Evolutionary conservation across 1,140 invertebrate species (phyloP).

Genomic region (Thalassaphorura encarpata): DNA sequence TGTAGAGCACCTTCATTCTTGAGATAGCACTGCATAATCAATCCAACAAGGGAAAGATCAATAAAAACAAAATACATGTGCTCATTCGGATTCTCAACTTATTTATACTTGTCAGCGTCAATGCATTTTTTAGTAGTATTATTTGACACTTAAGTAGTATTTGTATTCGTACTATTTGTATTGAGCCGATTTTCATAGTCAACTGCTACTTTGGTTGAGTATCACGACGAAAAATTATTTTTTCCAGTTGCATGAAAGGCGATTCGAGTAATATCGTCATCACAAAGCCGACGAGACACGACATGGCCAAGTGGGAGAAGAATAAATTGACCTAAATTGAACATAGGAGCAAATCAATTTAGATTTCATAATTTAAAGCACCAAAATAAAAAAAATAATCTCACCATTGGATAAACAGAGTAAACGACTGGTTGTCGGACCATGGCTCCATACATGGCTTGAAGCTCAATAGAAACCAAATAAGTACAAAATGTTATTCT

Average conservation of each 20-base stretch:
- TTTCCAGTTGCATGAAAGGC: slow-evolving; percentile 21
- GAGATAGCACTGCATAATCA: no score
- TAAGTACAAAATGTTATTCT: slow-evolving; percentile 45
- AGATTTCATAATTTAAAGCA: background rate
- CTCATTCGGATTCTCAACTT: no score
- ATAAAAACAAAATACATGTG: no score
- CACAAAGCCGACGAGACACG: background rate
- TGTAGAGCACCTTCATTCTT: no score
- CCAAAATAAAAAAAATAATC: background rate
- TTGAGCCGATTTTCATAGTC: no score
- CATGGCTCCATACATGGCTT: background rate
- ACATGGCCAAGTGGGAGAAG: slow-evolving; percentile 18
- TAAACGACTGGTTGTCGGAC: background rate
- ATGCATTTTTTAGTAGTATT: no score
- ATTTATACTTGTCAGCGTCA: no score
- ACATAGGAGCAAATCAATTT: background rate
- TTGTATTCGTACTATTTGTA: no score
- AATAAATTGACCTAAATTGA: slow-evolving; percentile 8
- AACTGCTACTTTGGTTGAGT: no score
- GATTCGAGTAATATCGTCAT: slow-evolving; percentile 19
- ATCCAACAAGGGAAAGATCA: no score
- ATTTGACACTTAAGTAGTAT: no score
- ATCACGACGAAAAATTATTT: slow-evolving; percentile 21
- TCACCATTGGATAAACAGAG: slow-evolving; percentile 6
- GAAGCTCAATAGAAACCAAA: background rate